Base-by-base conservation (phyloP, 2,797 vertebrate genomes). In the Malurus splendens region DNA sequence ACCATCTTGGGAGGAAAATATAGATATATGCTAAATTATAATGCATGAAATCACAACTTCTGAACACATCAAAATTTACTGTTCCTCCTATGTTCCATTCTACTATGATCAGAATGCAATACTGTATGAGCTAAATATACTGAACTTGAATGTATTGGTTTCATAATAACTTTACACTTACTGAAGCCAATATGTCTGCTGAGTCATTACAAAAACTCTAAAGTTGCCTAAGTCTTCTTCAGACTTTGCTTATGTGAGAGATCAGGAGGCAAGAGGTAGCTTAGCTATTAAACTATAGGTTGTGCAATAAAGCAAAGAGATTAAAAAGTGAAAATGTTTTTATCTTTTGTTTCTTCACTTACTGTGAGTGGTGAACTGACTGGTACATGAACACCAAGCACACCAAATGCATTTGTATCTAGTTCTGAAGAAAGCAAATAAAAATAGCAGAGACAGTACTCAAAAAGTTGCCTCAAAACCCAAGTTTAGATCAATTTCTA, bases 71-170 rank as follows among this genome's bases (percentile, higher is more conserved):
- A 38, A 70, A 65, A 67, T 65, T 61, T 85, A 5, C 8, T 51
- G 2, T 48, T 87, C 9, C 27, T 60, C 24, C 17, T 52, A 2
- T 75, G 41, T 56, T 68, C 18, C 59, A 45, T 59, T 86, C 18
- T 28, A 17, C 7, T 47, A 13, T 24, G 15, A 52, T 38, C 33
- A 75, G 24, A 83, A 57, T 30, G 2, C 16, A 67, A 65, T 11
- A 51, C 3, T 0, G 0, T 38, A 4, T n/a, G 48, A 85, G 18
- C 8, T 48, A 66, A 80, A 44, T 42, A 51, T 14, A 7, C 9
- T 77, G 25, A 83, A 61, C 23, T 82, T 74, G 24, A 57, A 72
- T 65, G 55, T 74, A 61, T 30, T 32, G 2, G 5, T 65, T 85
- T 85, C 24, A 38, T 61, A 77, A 74, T 30, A 81, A 30, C 10